These are phyloP conservation scores for Pseudorectes ferrugineus DNA, from an alignment of 2,113 vertebrate species.

Conservation along the genomic window DNA sequence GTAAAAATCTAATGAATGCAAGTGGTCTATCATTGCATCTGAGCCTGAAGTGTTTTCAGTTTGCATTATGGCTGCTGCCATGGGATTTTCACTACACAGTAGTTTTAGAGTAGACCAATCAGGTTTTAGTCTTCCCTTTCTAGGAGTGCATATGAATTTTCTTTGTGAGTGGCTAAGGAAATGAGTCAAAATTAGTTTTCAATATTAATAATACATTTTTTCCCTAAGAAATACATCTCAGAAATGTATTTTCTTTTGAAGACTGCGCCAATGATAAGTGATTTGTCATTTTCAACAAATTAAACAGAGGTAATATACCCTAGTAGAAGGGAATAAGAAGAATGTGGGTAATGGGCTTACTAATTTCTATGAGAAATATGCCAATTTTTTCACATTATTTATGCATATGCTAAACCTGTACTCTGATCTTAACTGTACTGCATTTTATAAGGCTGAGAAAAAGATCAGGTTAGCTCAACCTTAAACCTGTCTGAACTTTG, in stretches of 20 bases:
- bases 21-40: not conserved
- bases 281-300: not conserved
- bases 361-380: not conserved
- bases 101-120: not conserved
- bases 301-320: not conserved
- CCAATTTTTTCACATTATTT: not conserved
- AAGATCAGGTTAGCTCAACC: not conserved
- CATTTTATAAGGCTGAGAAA: not conserved
- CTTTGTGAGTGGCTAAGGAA: not conserved
- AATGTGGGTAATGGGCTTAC: not conserved
- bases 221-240: not conserved
- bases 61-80: not conserved
- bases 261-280: not conserved
- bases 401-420: not conserved
- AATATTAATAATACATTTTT: not conserved
- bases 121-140: not conserved
- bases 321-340: not conserved
- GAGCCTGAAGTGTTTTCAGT: not conserved
- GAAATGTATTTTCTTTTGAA: not conserved
- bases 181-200: not conserved
- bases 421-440: not conserved
- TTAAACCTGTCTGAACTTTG: not conserved
- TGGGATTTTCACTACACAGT: not conserved
- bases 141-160: not conserved
- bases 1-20: not conserved